Base-by-base conservation (phyloP, 2,113 vertebrate genomes). In the Tautogolabrus adspersus region DNA sequence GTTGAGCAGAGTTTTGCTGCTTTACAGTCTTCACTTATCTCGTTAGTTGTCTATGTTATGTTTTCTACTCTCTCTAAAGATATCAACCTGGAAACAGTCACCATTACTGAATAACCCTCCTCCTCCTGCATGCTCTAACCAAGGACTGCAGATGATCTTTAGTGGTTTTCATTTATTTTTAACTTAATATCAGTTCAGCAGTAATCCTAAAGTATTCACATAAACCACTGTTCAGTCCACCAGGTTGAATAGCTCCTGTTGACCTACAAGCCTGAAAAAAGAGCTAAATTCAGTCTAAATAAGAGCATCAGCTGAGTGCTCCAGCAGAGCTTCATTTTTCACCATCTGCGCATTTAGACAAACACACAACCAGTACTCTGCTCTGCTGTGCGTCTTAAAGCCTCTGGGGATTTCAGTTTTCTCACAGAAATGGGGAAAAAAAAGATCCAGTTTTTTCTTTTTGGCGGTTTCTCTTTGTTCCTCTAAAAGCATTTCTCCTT, bases 401-500 rank as follows among this genome's bases (percentile, higher is more conserved):
- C 56, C 54, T 71, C 59, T 3, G 19, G 64, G 63, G 75, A 64
- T 8, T 6, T 59, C 2, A 19, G 47, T 52, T 23, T 56, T 71
- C 30, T 12, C 59, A 68, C 26, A 37, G 61, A 73, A 46, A 44
- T 5, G 6, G 30, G 49, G 64, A 63, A 46, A 34, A 51, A 52
- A 55, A 49, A n/a, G 0, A 1, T 15, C 3, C 26, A 2, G 8
- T 16, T 16, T 54, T 10, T 7, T 69, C 16, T 26, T 51, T 38
- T 26, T 46, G n/a, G 34, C 19, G 3, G 13, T 52, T 79, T 73
- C 3, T 69, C 19, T 75, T 76, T 64, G 44, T 82, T 73, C 38
- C n/a, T 65, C 58, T 61, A 26, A 77, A 13, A 66, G 38, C 30
- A 54, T 71, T 79, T 85, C 89, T 89, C 79, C 61, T 84, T 80